Evolutionary conservation across 2,797 vertebrate species (phyloP).

Genomic region (Microchirus variegatus): DNA sequence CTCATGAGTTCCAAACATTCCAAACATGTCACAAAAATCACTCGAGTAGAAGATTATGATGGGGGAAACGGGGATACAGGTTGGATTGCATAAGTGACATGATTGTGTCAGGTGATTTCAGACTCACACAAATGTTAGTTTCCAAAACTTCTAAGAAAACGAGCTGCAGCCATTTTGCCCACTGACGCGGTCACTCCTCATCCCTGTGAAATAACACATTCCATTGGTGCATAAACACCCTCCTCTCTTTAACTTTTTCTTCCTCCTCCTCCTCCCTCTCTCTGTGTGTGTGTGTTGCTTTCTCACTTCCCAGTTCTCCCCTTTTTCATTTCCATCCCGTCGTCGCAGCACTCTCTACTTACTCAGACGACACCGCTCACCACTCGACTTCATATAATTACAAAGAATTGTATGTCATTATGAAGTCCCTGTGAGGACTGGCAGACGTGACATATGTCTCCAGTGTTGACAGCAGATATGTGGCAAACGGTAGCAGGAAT

Average conservation of each 20-base stretch:
- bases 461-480: conserved; percentile 9
- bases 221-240: conserved; percentile 26
- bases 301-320: conserved; percentile 19
- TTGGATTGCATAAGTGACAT: no score
- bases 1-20: no score
- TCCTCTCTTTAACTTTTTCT: not conserved
- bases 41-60: no score
- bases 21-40: no score
- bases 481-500: conserved; percentile 14
- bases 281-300: conserved; percentile 6
- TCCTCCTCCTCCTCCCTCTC: no score
- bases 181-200: not conserved
- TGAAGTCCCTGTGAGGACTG: conserved; percentile 5
- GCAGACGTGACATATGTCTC: conserved; percentile 7
- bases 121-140: no score
- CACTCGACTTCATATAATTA: conserved; percentile 41
- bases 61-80: no score
- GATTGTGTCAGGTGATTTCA: no score
- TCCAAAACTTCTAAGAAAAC: no score
- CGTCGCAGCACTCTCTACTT: conserved; percentile 21
- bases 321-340: conserved; percentile 4
- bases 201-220: not conserved
- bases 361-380: conserved; percentile 30
- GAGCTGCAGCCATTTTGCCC: no score
- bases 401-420: conserved; percentile 39